Conservation (phyloP, 2,888 invertebrate species). For the Mechanitis messenoides region DNA sequence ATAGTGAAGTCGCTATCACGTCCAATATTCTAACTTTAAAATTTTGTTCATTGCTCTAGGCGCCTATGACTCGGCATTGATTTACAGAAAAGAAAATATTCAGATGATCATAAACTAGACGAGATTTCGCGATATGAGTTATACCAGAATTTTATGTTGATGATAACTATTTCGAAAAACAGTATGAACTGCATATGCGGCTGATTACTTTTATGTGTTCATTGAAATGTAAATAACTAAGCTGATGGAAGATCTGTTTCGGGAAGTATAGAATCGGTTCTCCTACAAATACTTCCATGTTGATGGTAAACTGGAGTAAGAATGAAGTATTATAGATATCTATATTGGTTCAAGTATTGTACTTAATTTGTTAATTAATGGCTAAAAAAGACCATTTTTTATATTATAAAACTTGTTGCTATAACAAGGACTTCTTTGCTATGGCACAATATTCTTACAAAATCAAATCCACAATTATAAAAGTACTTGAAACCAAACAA, state of each 20-base stretch:
- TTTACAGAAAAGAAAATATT: conserved; percentile 81
- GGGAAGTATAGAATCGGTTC: conserved; percentile 82
- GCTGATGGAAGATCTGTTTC: conserved; percentile 81
- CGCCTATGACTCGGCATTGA: conserved; percentile 78
- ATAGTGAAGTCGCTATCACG: conserved; percentile 77
- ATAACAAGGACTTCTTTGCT: background rate
- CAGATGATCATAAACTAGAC: conserved; percentile 85
- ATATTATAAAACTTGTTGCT: too few species aligned
- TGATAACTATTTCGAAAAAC: conserved; percentile 77
- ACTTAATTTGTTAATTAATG: too few species aligned
- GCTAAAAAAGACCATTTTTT: too few species aligned
- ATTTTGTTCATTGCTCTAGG: conserved; percentile 77
- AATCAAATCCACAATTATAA: conserved; percentile 48
- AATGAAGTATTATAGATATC: conserved; percentile 60
- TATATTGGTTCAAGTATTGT: conserved; percentile 70
- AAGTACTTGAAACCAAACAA: conserved; percentile 50
- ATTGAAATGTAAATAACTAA: conserved; percentile 49
- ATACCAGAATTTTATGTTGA: conserved; percentile 95
- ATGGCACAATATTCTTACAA: background rate
- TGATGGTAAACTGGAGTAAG: conserved; percentile 91
- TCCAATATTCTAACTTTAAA: conserved; percentile 77
- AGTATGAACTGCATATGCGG: too few species aligned
- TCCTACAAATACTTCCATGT: conserved; percentile 90
- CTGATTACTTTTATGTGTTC: too few species aligned
- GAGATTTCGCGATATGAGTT: conserved; percentile 85